A percentile compares a stretch with the other conserved stretches of the same genome.
Conservation (phyloP, 1,140 invertebrate species). For the Ips nitidus region DNA sequence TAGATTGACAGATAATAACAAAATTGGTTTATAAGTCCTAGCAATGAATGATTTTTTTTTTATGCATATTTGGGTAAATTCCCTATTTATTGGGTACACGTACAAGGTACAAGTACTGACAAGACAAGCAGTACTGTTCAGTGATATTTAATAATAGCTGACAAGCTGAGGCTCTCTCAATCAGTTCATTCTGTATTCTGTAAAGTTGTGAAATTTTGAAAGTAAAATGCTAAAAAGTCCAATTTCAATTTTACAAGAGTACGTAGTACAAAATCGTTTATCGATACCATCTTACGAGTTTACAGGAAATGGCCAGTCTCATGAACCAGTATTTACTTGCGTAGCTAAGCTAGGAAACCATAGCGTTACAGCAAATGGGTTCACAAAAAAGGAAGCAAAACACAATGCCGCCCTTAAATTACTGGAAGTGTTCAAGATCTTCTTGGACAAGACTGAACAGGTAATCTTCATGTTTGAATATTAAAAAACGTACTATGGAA, state of each 20-base stretch:
- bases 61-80: too few species aligned
- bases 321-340: conserved; percentile 19
- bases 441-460: background rate
- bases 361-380: conserved; percentile 9
- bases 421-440: background rate
- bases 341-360: conserved; percentile 2
- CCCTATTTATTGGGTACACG: too few species aligned
- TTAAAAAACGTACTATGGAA: too few species aligned
- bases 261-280: conserved; percentile 12
- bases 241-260: conserved; percentile 32
- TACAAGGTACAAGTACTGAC: too few species aligned
- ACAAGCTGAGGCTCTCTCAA: too few species aligned
- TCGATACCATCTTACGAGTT: conserved; percentile 9
- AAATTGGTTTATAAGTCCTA: too few species aligned
- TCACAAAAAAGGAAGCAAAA: conserved; percentile 32
- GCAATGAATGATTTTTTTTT: too few species aligned
- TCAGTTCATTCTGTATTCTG: too few species aligned
- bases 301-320: conserved; percentile 5
- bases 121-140: too few species aligned
- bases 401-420: conserved; percentile 22
- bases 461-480: background rate
- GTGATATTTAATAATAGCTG: too few species aligned
- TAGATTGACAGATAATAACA: too few species aligned
- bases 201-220: too few species aligned
- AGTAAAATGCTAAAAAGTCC: conserved; percentile 27